A percentile compares a stretch with the other conserved stretches of the same genome.
Conservation (phyloP, 2,113 vertebrate genomes). For the Tapirus terrestris region DNA sequence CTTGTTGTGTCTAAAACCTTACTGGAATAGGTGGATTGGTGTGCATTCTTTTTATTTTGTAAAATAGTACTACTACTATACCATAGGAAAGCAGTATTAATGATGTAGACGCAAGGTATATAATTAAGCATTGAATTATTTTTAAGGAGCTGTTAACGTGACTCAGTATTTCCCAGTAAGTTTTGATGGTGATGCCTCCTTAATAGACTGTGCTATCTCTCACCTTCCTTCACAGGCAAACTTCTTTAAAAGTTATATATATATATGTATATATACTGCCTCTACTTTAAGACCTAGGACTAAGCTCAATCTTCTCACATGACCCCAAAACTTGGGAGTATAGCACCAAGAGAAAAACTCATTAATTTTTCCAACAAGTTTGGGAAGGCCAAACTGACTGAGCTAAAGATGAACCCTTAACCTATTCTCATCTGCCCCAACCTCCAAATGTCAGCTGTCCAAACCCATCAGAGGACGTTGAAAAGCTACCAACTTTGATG, state of each 20-base stretch:
- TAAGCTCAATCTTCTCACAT: neutral
- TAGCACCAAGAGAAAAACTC: neutral
- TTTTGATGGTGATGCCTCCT: neutral
- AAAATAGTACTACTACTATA: neutral
- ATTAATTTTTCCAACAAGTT: neutral
- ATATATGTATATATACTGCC: neutral
- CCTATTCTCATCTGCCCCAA: neutral
- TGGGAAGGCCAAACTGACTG: neutral
- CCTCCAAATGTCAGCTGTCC: neutral
- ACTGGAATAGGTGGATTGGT: neutral
- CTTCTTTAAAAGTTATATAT: neutral
- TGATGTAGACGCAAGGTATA: neutral
- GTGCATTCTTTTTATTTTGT: neutral
- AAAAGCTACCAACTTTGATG: neutral
- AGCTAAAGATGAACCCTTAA: neutral
- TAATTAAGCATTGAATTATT: neutral
- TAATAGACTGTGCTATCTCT: neutral
- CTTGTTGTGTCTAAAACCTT: neutral
- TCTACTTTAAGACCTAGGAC: neutral
- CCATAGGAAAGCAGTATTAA: neutral
- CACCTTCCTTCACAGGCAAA: neutral
- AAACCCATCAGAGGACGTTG: neutral
- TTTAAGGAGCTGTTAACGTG: neutral
- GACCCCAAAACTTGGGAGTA: neutral
- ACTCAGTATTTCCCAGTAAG: neutral